A percentile compares a stretch with the other conserved stretches of the same genome.
These are phyloP conservation scores for Teleogryllus oceanicus DNA, from an alignment of 2,888 invertebrate genomes.

Conservation along the genomic window DNA sequence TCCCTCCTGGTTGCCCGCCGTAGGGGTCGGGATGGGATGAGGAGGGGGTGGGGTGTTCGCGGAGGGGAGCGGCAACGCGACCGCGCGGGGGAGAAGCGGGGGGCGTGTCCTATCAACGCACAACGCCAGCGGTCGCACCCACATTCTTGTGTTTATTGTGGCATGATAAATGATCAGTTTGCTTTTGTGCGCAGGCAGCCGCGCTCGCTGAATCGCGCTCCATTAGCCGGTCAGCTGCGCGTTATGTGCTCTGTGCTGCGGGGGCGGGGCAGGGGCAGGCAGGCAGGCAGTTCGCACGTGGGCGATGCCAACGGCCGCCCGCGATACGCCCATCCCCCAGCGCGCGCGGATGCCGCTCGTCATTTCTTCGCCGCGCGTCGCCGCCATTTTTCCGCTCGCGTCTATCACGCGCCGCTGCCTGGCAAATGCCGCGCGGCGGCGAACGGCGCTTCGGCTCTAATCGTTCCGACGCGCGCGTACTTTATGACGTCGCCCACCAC, in stretches of 20 bases:
- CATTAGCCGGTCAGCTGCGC: conserved; percentile 18
- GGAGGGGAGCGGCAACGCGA: too few species aligned
- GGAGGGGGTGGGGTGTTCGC: too few species aligned
- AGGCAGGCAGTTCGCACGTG: too few species aligned
- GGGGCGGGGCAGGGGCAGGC: too few species aligned
- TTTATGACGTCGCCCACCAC: too few species aligned
- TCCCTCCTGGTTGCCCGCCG: too few species aligned
- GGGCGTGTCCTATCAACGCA: neutral
- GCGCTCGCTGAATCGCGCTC: conserved; percentile 5
- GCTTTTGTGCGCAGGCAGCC: neutral
- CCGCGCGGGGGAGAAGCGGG: neutral
- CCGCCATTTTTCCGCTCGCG: neutral
- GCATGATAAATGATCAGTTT: neutral
- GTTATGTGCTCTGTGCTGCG: neutral
- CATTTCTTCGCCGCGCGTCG: neutral
- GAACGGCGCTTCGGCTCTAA: too few species aligned
- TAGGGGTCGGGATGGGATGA: too few species aligned
- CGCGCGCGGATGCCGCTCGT: neutral
- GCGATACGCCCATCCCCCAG: neutral
- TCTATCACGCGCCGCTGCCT: neutral
- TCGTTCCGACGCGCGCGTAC: too few species aligned
- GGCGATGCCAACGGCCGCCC: neutral
- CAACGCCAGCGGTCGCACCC: conserved; percentile 18
- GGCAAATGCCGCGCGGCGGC: too few species aligned
- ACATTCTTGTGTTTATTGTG: conserved; percentile 18